Base-by-base conservation (phyloP, 2,888 invertebrate genomes). In the Anoncus sp. region DNA sequence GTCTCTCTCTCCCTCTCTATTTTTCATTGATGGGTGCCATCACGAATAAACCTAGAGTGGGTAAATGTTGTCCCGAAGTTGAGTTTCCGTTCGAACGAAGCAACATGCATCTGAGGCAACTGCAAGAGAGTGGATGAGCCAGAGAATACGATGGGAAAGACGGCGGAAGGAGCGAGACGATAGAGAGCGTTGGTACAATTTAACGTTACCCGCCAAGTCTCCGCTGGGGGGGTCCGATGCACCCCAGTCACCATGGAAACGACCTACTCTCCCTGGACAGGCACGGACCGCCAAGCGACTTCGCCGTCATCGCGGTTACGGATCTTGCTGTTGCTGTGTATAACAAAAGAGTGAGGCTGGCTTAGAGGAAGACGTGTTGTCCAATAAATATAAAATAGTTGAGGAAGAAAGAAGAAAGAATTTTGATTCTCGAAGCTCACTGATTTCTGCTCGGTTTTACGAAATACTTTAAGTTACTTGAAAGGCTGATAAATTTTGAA, bases 251-350 rank as follows among this genome's bases (percentile, higher is more conserved):
- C 89, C 89, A 89, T 89, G 87, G 90, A 85, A 88, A 90, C 90
- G 90, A 90, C 90, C 90, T 90, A 90, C 90, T 90, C 88, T 89
- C 90, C 90, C 90, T 89, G 90, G 89, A 88, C 85, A 84, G 87
- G 86, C 87, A 87, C 87, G 87, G 67, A 72, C 75, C 66, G 67
- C 69, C 76, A 60, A 73, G 65, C 57, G 47, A 67, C 66, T 77
- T 63, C 49, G 67, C 67, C 67, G 76, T 73, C 69, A 38, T 67
- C 45, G 43, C 53, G 24, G 18, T 51, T n/a, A 51, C 66, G 40
- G 40, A 49, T 66, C 70, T 62, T 67, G 31, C 70, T 66, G 22
- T 53, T 45, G 60, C 40, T 51, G 59, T 67, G 20, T 66, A 57
- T 65, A 24, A 70, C 62, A 18, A 65, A 53, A 60, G 24, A 20